Evolutionary conservation across 2,113 vertebrate species (phyloP).

Genomic region (Podarcis raffonei): DNA sequence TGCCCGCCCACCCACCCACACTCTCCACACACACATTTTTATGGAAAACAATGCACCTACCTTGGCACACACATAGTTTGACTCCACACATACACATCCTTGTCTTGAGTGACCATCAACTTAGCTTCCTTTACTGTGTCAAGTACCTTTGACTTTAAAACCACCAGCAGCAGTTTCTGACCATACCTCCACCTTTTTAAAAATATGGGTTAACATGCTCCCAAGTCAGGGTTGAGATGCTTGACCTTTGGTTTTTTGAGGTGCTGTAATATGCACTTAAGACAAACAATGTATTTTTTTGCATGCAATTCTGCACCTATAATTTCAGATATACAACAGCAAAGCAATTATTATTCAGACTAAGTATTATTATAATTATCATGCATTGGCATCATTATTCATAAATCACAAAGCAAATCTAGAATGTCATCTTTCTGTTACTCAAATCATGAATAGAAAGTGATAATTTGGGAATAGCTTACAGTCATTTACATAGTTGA

Average conservation of each 20-base stretch:
- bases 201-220: neutral
- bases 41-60: too few species aligned
- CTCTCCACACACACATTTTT: too few species aligned
- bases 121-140: neutral
- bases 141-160: neutral
- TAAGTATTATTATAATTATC: slow-evolving; percentile 25
- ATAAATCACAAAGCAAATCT: slow-evolving; percentile 25
- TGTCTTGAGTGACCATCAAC: neutral
- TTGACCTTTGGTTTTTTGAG: neutral
- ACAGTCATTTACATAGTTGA: neutral
- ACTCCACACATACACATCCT: too few species aligned
- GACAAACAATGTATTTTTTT: neutral
- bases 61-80: too few species aligned
- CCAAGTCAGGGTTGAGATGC: neutral
- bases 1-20: neutral
- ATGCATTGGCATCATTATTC: slow-evolving; percentile 25
- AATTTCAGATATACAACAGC: slow-evolving; percentile 14
- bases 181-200: neutral
- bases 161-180: neutral
- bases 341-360: slow-evolving; percentile 30
- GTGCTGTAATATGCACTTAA: neutral
- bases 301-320: slow-evolving; percentile 15
- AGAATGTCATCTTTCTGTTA: slow-evolving; percentile 28
- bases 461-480: neutral
- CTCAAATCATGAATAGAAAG: slow-evolving; percentile 9